These are phyloP conservation scores for Stegophylla sp. DNA, from an alignment of 2,888 invertebrate genomes.

Conservation along the genomic window DNA sequence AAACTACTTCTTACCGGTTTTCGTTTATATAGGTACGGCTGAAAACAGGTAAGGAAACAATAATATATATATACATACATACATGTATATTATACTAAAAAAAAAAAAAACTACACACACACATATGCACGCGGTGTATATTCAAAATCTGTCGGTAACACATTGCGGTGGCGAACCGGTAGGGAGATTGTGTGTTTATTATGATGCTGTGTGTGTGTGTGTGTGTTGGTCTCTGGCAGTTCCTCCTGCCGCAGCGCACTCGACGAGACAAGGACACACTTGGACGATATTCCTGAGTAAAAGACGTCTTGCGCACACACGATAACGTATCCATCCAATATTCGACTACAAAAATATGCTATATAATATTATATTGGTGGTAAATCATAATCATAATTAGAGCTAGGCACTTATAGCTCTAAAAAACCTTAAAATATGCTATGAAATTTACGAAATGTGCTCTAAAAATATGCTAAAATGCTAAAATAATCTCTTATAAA, in stretches of 20 bases:
- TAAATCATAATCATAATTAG: too few relatives aligned
- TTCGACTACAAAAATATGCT: neutral
- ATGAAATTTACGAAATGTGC: too few relatives aligned
- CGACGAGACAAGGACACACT: slow-evolving; percentile 35
- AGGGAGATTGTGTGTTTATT: slow-evolving; percentile 30
- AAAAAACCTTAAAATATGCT: too few relatives aligned
- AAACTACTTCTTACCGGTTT: slow-evolving; percentile 37
- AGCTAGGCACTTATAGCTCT: too few relatives aligned
- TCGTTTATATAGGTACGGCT: slow-evolving; percentile 42
- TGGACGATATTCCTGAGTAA: too few relatives aligned
- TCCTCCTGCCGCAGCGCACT: neutral
- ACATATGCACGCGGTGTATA: neutral
- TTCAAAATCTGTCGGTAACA: slow-evolving; percentile 4
- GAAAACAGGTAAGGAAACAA: slow-evolving; percentile 50
- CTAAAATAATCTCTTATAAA: too few relatives aligned
- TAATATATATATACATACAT: too few relatives aligned
- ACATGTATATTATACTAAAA: slow-evolving; percentile 15
- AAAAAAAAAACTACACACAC: neutral
- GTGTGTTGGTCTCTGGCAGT: neutral
- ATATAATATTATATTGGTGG: too few relatives aligned
- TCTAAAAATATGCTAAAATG: too few relatives aligned
- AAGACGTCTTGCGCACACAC: too few relatives aligned
- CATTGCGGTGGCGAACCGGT: slow-evolving; percentile 32
- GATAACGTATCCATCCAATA: neutral
- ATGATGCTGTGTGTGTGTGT: slow-evolving; percentile 1